A percentile compares a stretch with the other conserved stretches of the same genome.
phyloP scores from a whole-genome alignment of 1,140 invertebrate genomes.

The Polypedilum pembai region DNA sequence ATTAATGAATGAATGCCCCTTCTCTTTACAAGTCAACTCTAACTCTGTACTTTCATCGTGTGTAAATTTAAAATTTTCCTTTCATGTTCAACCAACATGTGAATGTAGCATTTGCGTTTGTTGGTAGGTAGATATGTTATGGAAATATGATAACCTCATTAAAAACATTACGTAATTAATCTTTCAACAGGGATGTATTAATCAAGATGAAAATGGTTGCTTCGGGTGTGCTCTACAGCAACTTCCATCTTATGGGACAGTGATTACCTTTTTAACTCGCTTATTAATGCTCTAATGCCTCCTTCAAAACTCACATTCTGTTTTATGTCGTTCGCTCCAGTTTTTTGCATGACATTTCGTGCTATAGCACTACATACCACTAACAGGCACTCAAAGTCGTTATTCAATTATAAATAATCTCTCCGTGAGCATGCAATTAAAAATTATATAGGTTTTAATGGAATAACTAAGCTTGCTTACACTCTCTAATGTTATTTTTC shows the following conservation, averaged over 20 bases:
- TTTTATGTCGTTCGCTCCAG: neutral
- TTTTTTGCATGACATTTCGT: neutral
- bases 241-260: neutral
- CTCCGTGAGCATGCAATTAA: slow-evolving; percentile 23
- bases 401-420: slow-evolving; percentile 27
- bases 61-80: neutral
- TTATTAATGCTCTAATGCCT: neutral
- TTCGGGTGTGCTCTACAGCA: neutral
- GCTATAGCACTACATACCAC: neutral
- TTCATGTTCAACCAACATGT: neutral
- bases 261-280: neutral
- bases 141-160: slow-evolving; percentile 26
- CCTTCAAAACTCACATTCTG: neutral
- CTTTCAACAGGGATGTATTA: slow-evolving; percentile 28
- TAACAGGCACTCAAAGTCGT: neutral
- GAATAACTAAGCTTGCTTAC: slow-evolving; percentile 6
- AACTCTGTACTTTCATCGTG: neutral
- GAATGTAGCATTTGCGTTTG: neutral
- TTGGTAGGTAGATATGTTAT: neutral
- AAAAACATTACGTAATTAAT: slow-evolving; percentile 22
- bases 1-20: too few relatives aligned
- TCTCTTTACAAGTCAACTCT: neutral
- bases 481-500: slow-evolving; percentile 1
- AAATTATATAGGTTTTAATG: slow-evolving; percentile 19
- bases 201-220: neutral